Evolutionary conservation across 2,113 vertebrate genomes (phyloP), one percentile per base, ranked within the genome.

Genomic region (Nycticebus coucang): DNA sequence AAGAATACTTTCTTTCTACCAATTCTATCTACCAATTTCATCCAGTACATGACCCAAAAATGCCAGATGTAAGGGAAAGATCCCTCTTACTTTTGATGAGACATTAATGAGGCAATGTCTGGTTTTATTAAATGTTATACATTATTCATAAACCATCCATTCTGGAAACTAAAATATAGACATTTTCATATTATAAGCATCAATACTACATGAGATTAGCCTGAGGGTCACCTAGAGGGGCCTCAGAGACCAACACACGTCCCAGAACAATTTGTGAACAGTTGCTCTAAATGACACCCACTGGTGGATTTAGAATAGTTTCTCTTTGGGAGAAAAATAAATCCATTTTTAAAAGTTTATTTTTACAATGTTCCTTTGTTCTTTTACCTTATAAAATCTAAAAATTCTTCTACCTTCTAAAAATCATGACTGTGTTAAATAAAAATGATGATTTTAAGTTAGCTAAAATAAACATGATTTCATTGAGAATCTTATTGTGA

Each of bases 141-240:
- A 98, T 98, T 97, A 97, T 98, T 98, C 95, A 98, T 98, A 80
- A 89, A 80, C 95, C 93, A 80, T 96, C 94, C 91, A 93, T 97
- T 97, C 96, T 95, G 57, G 96, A 96, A 96, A 97, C 96, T 97
- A 96, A 98, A 98, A 97, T 98, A 98, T 97, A 98, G 97, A 98
- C 97, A 97, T 98, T 98, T 97, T 98, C 97, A 98, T 98, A 98
- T 98, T 97, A 97, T 57, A 50, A 97, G 96, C 97, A 98, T 98
- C 97, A 98, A 98, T 97, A 97, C 93, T 97, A 97, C 95, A 97
- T 98, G 97, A 98, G 97, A 97, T 94, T 97, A 91, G 97, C 97
- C 97, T 77, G 89, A 45, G 88, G 97, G 95, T 97, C 97, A 97
- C 97, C 97, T 88, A 24, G 79, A 96, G 96, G 95, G 95, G 79